Base-by-base conservation (phyloP, 2,113 vertebrate genomes). In the Brachypteracias leptosomus region DNA sequence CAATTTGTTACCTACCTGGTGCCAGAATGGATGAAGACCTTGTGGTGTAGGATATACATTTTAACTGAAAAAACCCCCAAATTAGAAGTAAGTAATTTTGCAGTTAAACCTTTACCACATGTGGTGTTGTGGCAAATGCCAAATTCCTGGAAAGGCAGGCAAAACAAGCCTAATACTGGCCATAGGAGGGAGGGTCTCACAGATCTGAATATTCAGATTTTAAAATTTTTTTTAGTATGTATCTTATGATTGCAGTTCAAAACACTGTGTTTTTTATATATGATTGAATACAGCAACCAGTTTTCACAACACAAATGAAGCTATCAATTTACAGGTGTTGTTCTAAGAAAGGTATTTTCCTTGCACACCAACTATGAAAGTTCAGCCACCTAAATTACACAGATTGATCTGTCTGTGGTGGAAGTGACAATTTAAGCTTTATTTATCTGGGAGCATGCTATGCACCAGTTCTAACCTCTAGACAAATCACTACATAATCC, bases 21-120 rank as follows among this genome's bases (percentile, higher is more conserved):
- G 21, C 59, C 79, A 88, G 42, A 76, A 72, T 49, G n/a, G 28
- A 65, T 85, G 84, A 91, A 84, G 36, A 84, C 25, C 31, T 49
- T 9, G 16, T 84, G 17, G 22, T 40, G 36, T 4, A 79, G 33
- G 35, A 75, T 26, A 75, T 15, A 63, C 7, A 47, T 73, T 95
- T 77, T 71, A 91, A 71, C 36, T 70, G 33, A 35, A 28, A 62
- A 93, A 61, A 66, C 44, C 31, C 44, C 21, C 20, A 33, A 8
- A 57, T 88, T 78, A 88, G 55, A 82, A 89, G 91, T 10, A 47
- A 76, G 54, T 35, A 33, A 76, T 73, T 79, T 92, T 92, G 92
- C 86, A 82, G 49, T 49, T 85, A 92, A 92, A 76, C 20, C 33
- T 90, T 67, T 84, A 93, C 57, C 71, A 94, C 26, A 80, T 82